Percentiles rank a stretch among this genome's conserved stretches.
Conservation (phyloP, 30 jellyfish, hydroid and myxozoan genomes). For the Aurelia sp. region DNA sequence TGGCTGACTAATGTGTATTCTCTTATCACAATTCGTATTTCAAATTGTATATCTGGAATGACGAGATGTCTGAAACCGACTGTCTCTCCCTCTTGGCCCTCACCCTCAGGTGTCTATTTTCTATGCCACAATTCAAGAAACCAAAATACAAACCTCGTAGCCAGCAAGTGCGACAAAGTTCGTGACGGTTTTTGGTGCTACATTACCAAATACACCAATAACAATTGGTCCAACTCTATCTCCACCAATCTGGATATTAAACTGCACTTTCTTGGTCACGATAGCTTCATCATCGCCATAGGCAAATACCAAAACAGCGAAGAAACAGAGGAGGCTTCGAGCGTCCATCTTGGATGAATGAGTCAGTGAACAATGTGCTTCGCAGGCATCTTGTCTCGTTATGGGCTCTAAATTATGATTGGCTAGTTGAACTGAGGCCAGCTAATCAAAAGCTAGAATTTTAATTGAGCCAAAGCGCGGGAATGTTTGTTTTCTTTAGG, state of each 20-base stretch:
- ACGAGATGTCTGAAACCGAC: too few relatives aligned
- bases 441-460: conserved; percentile 14
- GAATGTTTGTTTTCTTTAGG: conserved; percentile 12
- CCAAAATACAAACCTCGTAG: conserved; percentile 21
- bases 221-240: conserved; percentile 54
- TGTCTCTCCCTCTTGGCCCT: too few relatives aligned
- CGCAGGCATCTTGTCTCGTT: neutral
- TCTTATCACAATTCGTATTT: too few relatives aligned
- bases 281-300: conserved; percentile 47
- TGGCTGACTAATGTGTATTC: too few relatives aligned
- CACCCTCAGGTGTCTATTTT: too few relatives aligned
- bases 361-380: neutral
- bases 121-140: too few relatives aligned
- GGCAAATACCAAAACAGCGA: conserved; percentile 14
- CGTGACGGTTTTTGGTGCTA: conserved; percentile 86
- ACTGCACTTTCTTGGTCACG: conserved; percentile 57
- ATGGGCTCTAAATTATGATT: conserved; percentile 12
- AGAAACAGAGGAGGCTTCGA: neutral
- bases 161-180: conserved; percentile 74
- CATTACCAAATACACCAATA: conserved; percentile 75
- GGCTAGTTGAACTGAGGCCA: conserved; percentile 1
- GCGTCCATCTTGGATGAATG: conserved; percentile 18
- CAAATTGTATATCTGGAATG: too few relatives aligned
- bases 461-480: conserved; percentile 21
- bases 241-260: conserved; percentile 57